Evolutionary conservation across 1,140 invertebrate genomes (phyloP).

Genomic region (Sesamia nonagrioides): DNA sequence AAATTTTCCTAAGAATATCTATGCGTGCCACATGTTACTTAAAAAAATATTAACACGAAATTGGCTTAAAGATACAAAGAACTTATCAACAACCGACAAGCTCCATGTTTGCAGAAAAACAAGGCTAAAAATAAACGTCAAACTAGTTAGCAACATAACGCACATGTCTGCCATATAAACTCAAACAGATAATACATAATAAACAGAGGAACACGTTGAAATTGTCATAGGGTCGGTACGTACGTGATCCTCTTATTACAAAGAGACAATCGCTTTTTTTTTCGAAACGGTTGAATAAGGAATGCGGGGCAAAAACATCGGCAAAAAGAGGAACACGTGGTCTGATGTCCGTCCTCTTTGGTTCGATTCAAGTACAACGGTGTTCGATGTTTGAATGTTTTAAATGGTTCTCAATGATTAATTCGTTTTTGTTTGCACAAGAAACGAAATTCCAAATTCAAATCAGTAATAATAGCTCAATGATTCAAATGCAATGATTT

Average conservation of each 20-base stretch:
- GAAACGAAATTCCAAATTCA: too few species aligned
- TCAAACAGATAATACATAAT: slow-evolving; percentile 46
- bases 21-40: neutral
- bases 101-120: neutral
- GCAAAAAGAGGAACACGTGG: slow-evolving; percentile 57
- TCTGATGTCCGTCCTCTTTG: slow-evolving; percentile 1
- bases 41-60: neutral
- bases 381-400: slow-evolving; percentile 37
- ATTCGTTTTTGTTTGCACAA: neutral
- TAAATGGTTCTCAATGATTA: neutral
- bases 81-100: neutral
- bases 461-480: too few species aligned
- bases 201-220: slow-evolving; percentile 38
- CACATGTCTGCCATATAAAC: slow-evolving; percentile 29
- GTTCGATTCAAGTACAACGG: slow-evolving; percentile 24
- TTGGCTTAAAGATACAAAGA: neutral
- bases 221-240: slow-evolving; percentile 51
- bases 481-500: too few species aligned
- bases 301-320: slow-evolving; percentile 53
- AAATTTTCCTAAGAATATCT: neutral
- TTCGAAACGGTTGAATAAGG: slow-evolving; percentile 45
- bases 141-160: slow-evolving; percentile 21
- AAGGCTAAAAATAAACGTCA: slow-evolving; percentile 12
- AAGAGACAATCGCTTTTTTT: slow-evolving; percentile 55
- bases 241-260: slow-evolving; percentile 60